Evolutionary conservation across 2,797 vertebrate species (phyloP).

Genomic region (Tarsius wallacei): DNA sequence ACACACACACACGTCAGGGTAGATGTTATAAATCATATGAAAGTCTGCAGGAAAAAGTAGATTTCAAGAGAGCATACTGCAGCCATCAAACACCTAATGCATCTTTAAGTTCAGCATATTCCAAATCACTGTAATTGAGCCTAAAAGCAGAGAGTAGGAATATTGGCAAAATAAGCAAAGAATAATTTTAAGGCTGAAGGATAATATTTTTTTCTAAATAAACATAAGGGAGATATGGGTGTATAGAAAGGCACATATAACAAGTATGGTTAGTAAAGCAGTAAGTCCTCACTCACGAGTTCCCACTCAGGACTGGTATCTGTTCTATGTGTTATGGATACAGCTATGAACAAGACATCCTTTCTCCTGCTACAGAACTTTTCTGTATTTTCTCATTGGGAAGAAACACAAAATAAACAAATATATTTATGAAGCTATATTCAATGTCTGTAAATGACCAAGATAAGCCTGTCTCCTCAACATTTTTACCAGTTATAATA

Average conservation of each 20-base stretch:
- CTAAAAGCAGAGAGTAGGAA: slow-evolving; percentile 41
- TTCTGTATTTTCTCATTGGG: neutral
- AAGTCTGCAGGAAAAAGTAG: slow-evolving; percentile 1
- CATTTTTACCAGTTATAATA: neutral
- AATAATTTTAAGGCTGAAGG: slow-evolving; percentile 25
- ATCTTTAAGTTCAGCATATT: slow-evolving; percentile 52
- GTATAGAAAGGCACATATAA: neutral
- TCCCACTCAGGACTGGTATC: neutral
- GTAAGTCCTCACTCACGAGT: neutral
- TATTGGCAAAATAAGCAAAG: neutral
- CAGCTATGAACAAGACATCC: neutral
- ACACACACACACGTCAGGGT: neutral
- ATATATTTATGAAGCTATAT: neutral
- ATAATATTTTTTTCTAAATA: slow-evolving; percentile 43
- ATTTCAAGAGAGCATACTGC: neutral
- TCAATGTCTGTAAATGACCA: neutral
- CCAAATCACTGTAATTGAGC: neutral
- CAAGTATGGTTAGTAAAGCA: neutral
- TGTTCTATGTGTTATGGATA: neutral
- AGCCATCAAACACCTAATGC: neutral
- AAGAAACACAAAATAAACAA: neutral
- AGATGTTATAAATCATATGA: slow-evolving; percentile 22
- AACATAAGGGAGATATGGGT: neutral
- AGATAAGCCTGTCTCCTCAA: neutral
- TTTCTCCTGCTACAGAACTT: neutral